phyloP scores from a whole-genome alignment of 37 sponge, comb jelly and placozoan genomes.

The Theonella swinhoei region DNA sequence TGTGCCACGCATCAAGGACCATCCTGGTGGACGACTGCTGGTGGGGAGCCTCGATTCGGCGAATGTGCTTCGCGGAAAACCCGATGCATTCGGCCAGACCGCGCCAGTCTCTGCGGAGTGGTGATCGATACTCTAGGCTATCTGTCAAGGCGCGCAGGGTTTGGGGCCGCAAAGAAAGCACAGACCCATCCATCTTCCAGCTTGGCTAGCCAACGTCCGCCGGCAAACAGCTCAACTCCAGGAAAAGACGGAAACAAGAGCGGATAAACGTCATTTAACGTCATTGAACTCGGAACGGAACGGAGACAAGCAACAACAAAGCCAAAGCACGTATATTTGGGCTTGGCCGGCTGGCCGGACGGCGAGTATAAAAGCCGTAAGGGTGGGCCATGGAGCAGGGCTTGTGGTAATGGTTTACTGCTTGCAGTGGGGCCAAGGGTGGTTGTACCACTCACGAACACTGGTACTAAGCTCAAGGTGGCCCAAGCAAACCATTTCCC shows the following conservation, averaged over 20 bases:
- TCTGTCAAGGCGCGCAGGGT: neutral
- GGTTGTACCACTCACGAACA: neutral
- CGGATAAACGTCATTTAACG: neutral
- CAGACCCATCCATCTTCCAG: neutral
- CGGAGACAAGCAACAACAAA: neutral
- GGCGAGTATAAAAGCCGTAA: neutral
- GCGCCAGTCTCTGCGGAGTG: conserved; percentile 29
- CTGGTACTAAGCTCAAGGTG: neutral
- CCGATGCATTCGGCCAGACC: conserved; percentile 25
- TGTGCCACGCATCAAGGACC: conserved; percentile 24
- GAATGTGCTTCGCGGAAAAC: conserved; percentile 1
- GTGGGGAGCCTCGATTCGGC: conserved; percentile 9
- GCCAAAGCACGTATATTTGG: no score
- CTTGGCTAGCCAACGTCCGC: neutral
- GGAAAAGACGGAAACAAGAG: no score
- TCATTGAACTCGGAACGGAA: neutral
- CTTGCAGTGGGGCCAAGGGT: neutral
- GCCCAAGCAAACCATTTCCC: neutral
- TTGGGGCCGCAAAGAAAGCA: neutral
- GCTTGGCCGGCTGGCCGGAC: no score
- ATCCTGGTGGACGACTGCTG: neutral
- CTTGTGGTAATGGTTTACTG: neutral
- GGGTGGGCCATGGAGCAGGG: neutral
- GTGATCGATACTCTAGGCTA: neutral
- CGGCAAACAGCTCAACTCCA: neutral